phyloP scores from a whole-genome alignment of 2,113 vertebrate genomes.

The Tyrannus savana region DNA sequence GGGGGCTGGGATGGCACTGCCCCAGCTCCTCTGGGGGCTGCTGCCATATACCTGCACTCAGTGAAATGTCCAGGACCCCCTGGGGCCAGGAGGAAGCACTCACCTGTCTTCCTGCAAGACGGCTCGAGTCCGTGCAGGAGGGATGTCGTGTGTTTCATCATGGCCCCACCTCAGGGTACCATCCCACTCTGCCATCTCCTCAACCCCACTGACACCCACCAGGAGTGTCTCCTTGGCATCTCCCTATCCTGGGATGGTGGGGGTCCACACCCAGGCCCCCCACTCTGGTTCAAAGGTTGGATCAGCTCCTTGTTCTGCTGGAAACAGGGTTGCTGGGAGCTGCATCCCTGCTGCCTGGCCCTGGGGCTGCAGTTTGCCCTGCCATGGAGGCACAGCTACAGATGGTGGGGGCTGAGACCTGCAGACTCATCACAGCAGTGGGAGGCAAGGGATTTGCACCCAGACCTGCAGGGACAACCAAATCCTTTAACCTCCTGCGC shows the following conservation, averaged over 20 bases:
- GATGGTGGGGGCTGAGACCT: not conserved
- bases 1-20: too few relatives aligned
- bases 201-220: not conserved
- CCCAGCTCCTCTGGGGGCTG: not conserved
- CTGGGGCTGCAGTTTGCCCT: not conserved
- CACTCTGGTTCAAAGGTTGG: not conserved
- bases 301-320: not conserved
- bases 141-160: not conserved
- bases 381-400: rapidly evolving
- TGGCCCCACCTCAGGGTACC: not conserved
- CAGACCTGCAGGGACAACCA: not conserved
- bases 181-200: not conserved
- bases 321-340: not conserved
- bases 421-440: slow-evolving; percentile 7
- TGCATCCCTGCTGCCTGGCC: rapidly evolving
- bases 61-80: rapidly evolving
- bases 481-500: slow-evolving; percentile 61
- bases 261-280: too few relatives aligned
- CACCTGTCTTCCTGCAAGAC: not conserved
- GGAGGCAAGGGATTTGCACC: not conserved
- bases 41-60: not conserved
- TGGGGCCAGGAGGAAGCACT: not conserved
- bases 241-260: not conserved
- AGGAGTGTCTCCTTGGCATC: rapidly evolving
- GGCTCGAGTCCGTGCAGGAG: rapidly evolving